Base-by-base conservation (phyloP, 2,888 invertebrate genomes). In the Chloroclystis v-ata region DNA sequence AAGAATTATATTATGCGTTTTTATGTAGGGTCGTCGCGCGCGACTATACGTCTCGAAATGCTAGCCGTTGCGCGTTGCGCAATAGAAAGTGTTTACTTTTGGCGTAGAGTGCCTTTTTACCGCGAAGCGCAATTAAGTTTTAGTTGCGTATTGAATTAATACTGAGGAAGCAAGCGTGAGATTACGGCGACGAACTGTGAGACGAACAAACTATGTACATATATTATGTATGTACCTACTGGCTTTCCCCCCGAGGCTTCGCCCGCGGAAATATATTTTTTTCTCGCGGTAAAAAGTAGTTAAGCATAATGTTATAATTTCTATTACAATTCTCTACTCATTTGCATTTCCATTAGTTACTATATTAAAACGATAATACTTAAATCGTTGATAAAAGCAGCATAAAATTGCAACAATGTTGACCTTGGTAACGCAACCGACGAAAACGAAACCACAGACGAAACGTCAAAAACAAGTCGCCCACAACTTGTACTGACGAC, bases 21-120 rank as follows among this genome's bases (percentile, higher is more conserved):
- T 11, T 9, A 16, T 4, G 16, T 30, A 24, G 10, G 16, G 37
- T 44, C 37, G 40, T 13, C 25, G 10, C 28, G 9, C 33, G 33
- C 20, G 33, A 13, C 35, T 35, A 26, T 29, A 16, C 39, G 41
- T 47, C 47, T 47, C 40, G 41, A 37, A 54, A 53, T 37, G 47
- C 49, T 11, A 41, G 20, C 20, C 5, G 20, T 20, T 20, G 20
- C 20, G 20, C 20, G 37, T 57, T 57, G 50, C 43, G 54, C 49
- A 56, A 58, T 52, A 30, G 58, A 58, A 58, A 58, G 58, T 58
- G 53, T 56, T 56, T 54, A 51, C 52, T 58, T 58, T 57, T 41
- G 49, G 57, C 47, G 47, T 50, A 45, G 41, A 47, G 55, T 51
- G 48, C 37, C 47, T 48, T 48, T 55, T 52, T 46, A 48, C 44